A percentile compares a stretch with the other conserved stretches of the same genome.
Conservation (phyloP, 2,888 invertebrate genomes). For the Drepana falcataria region DNA sequence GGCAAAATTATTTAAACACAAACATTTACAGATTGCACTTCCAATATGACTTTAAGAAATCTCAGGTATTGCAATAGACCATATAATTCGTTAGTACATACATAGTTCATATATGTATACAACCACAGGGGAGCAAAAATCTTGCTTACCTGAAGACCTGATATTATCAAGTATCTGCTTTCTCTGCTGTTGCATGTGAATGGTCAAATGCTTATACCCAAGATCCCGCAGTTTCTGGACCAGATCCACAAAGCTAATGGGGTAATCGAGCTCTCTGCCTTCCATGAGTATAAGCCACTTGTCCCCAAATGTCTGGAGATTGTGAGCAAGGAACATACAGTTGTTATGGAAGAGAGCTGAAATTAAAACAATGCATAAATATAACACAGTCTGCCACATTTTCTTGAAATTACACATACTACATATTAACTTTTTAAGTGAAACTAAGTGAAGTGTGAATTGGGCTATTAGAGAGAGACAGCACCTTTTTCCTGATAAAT, state of each 20-base stretch:
- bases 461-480: no score
- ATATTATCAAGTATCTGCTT: slow-evolving; percentile 87
- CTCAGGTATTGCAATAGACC: not conserved
- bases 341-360: slow-evolving; percentile 93
- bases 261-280: slow-evolving; percentile 69
- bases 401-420: no score
- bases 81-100: no score
- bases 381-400: no score
- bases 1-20: no score
- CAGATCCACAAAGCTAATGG: slow-evolving; percentile 83
- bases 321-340: slow-evolving; percentile 91
- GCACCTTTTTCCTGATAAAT: no score
- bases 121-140: not conserved
- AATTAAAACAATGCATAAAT: slow-evolving; percentile 20
- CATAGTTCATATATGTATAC: no score
- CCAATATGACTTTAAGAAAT: not conserved
- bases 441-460: no score
- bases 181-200: slow-evolving; percentile 86
- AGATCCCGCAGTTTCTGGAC: slow-evolving; percentile 82
- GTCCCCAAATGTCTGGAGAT: slow-evolving; percentile 82
- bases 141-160: slow-evolving; percentile 81
- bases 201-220: slow-evolving; percentile 84
- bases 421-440: no score
- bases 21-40: no score
- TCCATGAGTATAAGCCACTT: slow-evolving; percentile 83